phyloP scores from a whole-genome alignment of 2,797 vertebrate genomes.

The Brachymystax lenok region DNA sequence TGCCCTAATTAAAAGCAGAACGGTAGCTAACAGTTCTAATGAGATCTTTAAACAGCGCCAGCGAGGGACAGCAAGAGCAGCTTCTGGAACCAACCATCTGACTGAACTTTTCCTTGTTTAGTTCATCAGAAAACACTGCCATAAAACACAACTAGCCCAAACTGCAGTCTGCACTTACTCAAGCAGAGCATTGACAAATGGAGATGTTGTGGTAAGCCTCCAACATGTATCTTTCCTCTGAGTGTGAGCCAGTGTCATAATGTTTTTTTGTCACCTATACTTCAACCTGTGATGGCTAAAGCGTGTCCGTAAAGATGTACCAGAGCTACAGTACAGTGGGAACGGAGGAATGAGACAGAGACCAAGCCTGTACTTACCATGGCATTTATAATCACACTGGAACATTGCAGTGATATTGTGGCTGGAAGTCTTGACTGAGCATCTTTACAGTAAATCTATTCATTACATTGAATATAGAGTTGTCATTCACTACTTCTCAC shows the following conservation, averaged over 20 bases:
- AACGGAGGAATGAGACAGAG: not conserved
- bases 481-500: conserved; percentile 1
- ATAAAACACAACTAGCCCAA: not conserved
- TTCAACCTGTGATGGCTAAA: not conserved
- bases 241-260: not conserved
- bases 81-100: not conserved
- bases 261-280: not conserved
- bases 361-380: conserved; percentile 1
- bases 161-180: not conserved
- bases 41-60: conserved; percentile 50
- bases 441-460: conserved; percentile 37
- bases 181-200: not conserved
- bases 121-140: not conserved
- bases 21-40: conserved; percentile 56
- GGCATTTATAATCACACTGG: conserved; percentile 22
- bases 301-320: not conserved
- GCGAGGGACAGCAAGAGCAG: conserved; percentile 10
- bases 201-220: not conserved
- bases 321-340: not conserved
- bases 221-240: not conserved
- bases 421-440: conserved; percentile 31
- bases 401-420: conserved; percentile 2
- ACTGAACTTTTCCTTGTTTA: not conserved
- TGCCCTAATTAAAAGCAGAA: conserved; percentile 65
- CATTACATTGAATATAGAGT: conserved; percentile 24